These are phyloP conservation scores for Dysidea cf. avara DNA, from an alignment of 37 sponge, comb jelly and placozoan genomes.

Conservation along the genomic window DNA sequence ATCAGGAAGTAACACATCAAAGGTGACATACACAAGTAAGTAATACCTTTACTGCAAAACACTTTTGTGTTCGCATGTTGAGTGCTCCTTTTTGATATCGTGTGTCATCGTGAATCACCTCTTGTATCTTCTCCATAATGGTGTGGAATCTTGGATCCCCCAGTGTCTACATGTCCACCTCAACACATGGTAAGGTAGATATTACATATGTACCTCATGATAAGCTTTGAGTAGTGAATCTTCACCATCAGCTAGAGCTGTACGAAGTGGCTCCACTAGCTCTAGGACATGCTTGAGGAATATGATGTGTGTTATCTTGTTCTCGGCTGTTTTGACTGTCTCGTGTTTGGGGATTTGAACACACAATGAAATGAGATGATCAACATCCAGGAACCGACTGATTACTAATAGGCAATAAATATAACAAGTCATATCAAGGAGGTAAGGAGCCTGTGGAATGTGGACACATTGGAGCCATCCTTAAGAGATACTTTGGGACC, in stretches of 20 bases:
- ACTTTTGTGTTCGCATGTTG: constrained; percentile 96
- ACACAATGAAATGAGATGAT: constrained; percentile 82
- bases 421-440: not conserved
- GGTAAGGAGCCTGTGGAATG: not conserved
- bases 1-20: too few species aligned
- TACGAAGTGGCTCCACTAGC: constrained; percentile 76
- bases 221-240: constrained; percentile 78
- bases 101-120: constrained; percentile 92
- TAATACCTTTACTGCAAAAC: constrained; percentile 90
- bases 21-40: constrained; percentile 4
- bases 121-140: constrained; percentile 61
- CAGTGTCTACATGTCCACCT: constrained; percentile 45
- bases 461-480: too few species aligned
- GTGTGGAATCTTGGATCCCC: constrained; percentile 68
- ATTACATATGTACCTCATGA: constrained; percentile 34
- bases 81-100: constrained; percentile 91
- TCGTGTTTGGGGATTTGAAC: constrained; percentile 91
- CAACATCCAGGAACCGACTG: constrained; percentile 87
- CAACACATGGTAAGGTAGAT: not conserved
- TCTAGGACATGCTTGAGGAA: constrained; percentile 91
- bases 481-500: too few species aligned
- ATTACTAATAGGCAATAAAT: constrained; percentile 39
- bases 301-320: constrained; percentile 79
- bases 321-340: constrained; percentile 89
- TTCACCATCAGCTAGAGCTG: constrained; percentile 52